These are phyloP conservation scores for Salvelinus alpinus DNA, from an alignment of 2,113 vertebrate species.

Conservation along the genomic window DNA sequence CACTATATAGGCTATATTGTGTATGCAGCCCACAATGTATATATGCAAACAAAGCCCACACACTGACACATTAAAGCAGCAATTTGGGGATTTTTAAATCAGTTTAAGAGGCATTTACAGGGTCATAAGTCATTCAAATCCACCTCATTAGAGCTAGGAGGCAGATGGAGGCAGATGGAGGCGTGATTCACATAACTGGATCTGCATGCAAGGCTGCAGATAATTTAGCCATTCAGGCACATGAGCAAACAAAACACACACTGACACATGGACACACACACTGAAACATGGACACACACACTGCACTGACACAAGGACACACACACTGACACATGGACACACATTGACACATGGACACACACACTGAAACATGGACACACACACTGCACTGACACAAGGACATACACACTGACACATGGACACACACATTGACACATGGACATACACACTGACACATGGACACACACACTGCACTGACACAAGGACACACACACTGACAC, in stretches of 20 bases:
- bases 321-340: background rate
- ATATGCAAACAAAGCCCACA: slow-evolving; percentile 10
- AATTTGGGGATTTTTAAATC: slow-evolving; percentile 22
- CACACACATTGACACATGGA: slow-evolving; percentile 23
- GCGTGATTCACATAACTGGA: slow-evolving; percentile 43
- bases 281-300: slow-evolving; percentile 12
- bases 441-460: slow-evolving; percentile 26
- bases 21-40: background rate
- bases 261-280: slow-evolving; percentile 29
- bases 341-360: slow-evolving; percentile 28
- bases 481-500: slow-evolving; percentile 6
- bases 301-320: background rate
- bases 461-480: background rate
- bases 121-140: slow-evolving; percentile 47
- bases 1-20: background rate
- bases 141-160: slow-evolving; percentile 43
- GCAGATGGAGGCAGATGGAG: slow-evolving; percentile 65
- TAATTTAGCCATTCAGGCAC: slow-evolving; percentile 57
- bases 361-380: slow-evolving; percentile 11
- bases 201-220: slow-evolving; percentile 52
- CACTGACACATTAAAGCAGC: slow-evolving; percentile 3
- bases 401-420: too few species aligned
- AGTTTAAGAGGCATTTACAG: slow-evolving; percentile 38
- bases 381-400: background rate
- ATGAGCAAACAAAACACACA: slow-evolving; percentile 50